These are phyloP conservation scores for Schizopygopsis malacanthus DNA, from an alignment of 2,797 vertebrate genomes.

Conservation along the genomic window DNA sequence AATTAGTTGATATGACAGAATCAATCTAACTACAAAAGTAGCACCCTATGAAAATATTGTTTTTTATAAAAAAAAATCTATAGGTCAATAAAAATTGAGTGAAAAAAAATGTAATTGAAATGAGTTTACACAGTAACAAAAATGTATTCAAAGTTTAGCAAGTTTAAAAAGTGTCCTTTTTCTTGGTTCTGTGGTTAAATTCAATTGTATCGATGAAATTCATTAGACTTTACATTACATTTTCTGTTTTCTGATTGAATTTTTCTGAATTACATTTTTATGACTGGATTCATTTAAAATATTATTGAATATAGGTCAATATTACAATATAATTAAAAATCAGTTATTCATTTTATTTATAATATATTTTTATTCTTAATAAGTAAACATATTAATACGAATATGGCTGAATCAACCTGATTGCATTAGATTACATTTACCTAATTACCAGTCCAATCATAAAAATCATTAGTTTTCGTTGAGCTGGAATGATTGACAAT, in stretches of 20 bases:
- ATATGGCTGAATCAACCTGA: no score
- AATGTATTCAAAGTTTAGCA: not conserved
- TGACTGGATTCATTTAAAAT: not conserved
- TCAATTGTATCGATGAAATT: no score
- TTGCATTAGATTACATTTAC: no score
- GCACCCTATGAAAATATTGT: not conserved
- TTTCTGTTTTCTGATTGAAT: no score
- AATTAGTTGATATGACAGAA: not conserved
- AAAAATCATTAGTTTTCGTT: no score
- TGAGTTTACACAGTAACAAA: not conserved
- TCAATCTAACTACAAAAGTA: not conserved
- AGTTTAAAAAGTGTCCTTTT: no score
- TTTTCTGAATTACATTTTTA: not conserved
- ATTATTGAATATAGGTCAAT: not conserved
- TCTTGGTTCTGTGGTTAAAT: no score
- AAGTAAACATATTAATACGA: not conserved
- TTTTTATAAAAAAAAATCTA: not conserved
- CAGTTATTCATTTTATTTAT: no score
- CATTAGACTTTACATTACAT: no score
- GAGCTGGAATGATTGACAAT: no score
- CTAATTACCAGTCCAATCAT: no score
- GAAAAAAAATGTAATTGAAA: not conserved
- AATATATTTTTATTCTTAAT: no score
- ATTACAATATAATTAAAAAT: not conserved
- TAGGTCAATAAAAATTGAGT: not conserved